A percentile compares a stretch with the other conserved stretches of the same genome.
Conservation (phyloP, 2,113 vertebrate genomes). For the Sinocyclocheilus maitianheensis region DNA sequence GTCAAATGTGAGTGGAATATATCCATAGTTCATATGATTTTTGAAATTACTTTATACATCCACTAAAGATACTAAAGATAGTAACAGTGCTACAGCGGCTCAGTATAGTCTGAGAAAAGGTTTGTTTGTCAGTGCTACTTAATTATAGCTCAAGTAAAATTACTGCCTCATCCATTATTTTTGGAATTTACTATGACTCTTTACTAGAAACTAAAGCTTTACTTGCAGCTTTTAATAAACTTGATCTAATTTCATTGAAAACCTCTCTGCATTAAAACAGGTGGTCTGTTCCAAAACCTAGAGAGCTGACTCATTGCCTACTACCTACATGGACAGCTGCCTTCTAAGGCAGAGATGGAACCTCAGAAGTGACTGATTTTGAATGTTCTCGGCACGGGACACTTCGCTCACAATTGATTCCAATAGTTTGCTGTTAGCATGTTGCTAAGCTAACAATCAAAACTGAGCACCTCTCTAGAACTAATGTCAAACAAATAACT, state of each 20-base stretch:
- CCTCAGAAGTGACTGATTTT: background rate
- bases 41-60: too few species aligned
- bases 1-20: background rate
- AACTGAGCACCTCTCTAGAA: background rate
- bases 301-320: background rate
- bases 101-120: background rate
- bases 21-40: background rate
- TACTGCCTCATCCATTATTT: too few species aligned
- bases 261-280: background rate
- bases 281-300: background rate
- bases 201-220: too few species aligned
- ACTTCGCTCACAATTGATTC: background rate
- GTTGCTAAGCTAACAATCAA: background rate
- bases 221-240: background rate
- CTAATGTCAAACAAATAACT: constrained; percentile 41
- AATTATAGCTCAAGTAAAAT: too few species aligned
- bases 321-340: background rate
- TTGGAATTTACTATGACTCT: too few species aligned
- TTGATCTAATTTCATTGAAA: background rate
- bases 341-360: background rate
- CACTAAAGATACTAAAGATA: too few species aligned
- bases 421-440: background rate
- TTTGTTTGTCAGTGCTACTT: background rate
- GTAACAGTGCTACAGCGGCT: too few species aligned
- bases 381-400: background rate